Conservation (phyloP, 2,888 invertebrate species). For the Rhimphoctona megacephalus region DNA sequence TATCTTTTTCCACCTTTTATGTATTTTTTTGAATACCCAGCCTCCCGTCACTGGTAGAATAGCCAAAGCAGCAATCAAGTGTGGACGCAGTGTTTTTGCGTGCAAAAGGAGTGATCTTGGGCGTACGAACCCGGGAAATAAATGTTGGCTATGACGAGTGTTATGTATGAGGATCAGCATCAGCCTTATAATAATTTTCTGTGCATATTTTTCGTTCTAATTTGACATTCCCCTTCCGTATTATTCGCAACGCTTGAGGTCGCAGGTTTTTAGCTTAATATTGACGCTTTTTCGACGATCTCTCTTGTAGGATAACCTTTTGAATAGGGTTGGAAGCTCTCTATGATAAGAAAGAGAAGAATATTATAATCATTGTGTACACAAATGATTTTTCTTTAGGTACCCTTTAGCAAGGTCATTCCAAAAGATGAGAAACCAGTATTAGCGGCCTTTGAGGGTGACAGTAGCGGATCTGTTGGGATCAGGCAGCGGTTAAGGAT, state of each 20-base stretch:
- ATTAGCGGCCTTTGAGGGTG: background rate
- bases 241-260: constrained; percentile 3
- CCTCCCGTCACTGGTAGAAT: constrained; percentile 2
- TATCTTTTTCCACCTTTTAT: constrained; percentile 20
- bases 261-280: background rate
- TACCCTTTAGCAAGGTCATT: background rate
- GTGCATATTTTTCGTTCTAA: constrained; percentile 40
- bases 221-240: background rate
- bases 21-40: constrained; percentile 27
- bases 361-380: background rate
- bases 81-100: constrained; percentile 19
- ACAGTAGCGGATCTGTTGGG: background rate
- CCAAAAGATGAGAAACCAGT: background rate
- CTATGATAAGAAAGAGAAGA: too few relatives aligned
- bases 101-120: constrained; percentile 45
- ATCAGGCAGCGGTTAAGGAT: constrained; percentile 38
- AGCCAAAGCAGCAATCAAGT: constrained; percentile 24
- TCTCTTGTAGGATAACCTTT: background rate
- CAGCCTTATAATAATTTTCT: constrained; percentile 49
- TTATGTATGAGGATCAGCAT: constrained; percentile 52
- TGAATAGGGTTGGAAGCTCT: background rate
- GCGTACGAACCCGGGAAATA: background rate
- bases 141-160: constrained; percentile 39
- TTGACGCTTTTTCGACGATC: constrained; percentile 2
- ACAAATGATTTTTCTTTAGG: background rate